A percentile compares a stretch with the other conserved stretches of the same genome.
These are phyloP conservation scores for Tinea trinotella DNA, from an alignment of 2,888 invertebrate genomes.

Conservation along the genomic window DNA sequence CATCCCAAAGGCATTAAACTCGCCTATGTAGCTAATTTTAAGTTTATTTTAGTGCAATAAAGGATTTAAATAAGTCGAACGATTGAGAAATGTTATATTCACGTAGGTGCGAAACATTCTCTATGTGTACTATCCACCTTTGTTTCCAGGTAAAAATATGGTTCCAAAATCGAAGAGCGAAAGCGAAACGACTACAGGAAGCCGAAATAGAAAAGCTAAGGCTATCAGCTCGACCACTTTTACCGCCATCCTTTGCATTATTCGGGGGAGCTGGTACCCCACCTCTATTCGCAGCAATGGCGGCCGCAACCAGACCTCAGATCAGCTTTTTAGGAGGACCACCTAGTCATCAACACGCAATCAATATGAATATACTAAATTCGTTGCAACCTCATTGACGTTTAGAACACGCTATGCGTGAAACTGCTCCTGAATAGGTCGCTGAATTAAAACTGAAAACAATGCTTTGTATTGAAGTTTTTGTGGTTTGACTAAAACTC, in stretches of 20 bases:
- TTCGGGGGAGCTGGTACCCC: constrained; percentile 77
- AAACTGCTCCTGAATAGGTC: not conserved
- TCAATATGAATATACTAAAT: constrained; percentile 70
- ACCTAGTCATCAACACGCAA: constrained; percentile 69
- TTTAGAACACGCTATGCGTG: constrained; percentile 40
- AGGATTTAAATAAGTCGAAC: too few relatives aligned
- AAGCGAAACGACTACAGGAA: constrained; percentile 96
- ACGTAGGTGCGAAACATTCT: too few relatives aligned
- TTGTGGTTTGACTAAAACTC: not conserved
- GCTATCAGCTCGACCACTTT: constrained; percentile 84
- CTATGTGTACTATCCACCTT: too few relatives aligned
- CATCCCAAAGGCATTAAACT: too few relatives aligned
- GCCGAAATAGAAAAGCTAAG: constrained; percentile 94
- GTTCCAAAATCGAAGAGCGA: constrained; percentile 94
- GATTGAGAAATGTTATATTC: too few relatives aligned
- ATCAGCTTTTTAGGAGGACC: constrained; percentile 72
- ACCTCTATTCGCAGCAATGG: constrained; percentile 78
- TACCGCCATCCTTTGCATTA: constrained; percentile 81
- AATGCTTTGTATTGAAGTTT: not conserved
- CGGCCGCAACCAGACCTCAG: constrained; percentile 75
- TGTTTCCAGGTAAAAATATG: constrained; percentile 91
- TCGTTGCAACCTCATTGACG: constrained; percentile 73
- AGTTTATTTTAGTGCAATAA: too few relatives aligned
- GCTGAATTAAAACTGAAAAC: too few relatives aligned
- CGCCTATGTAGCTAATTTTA: too few relatives aligned